A percentile compares a stretch with the other conserved stretches of the same genome.
These are phyloP conservation scores for Neoarius graeffei DNA, from an alignment of 2,113 vertebrate genomes.

Conservation along the genomic window DNA sequence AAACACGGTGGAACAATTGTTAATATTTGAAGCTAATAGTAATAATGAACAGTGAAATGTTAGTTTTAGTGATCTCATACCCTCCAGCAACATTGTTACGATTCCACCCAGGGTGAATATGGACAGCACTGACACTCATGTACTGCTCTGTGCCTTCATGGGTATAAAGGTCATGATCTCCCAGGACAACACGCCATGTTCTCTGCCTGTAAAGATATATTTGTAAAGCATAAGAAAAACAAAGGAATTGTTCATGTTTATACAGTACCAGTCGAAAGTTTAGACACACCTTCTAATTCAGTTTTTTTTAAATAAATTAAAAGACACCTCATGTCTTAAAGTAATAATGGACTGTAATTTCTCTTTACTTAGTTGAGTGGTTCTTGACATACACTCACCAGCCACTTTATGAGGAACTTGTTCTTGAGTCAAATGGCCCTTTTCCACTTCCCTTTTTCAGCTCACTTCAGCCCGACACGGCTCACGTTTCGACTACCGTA, in stretches of 20 bases:
- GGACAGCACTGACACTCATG: constrained; percentile 70
- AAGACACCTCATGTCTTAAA: no score
- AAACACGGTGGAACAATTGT: not conserved
- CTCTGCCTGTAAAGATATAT: constrained; percentile 53
- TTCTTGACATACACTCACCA: no score
- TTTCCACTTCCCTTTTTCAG: no score
- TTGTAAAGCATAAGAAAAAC: not conserved
- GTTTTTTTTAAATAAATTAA: no score
- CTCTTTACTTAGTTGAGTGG: no score
- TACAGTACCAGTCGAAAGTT: no score
- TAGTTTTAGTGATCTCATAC: constrained; percentile 60
- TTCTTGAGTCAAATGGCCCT: no score
- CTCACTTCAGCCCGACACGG: no score
- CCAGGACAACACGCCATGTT: constrained; percentile 81
- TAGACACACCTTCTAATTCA: no score
- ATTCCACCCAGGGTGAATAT: constrained; percentile 79
- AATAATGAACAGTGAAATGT: not conserved
- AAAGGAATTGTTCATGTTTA: not conserved
- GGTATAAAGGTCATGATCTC: constrained; percentile 80
- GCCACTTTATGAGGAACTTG: no score
- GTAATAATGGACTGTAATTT: no score
- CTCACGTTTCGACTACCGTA: no score
- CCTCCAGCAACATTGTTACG: constrained; percentile 71
- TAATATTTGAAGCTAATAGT: not conserved
- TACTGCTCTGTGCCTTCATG: constrained; percentile 80